These are phyloP conservation scores for Tetrao urogallus DNA, from an alignment of 2,113 vertebrate genomes.

Conservation along the genomic window DNA sequence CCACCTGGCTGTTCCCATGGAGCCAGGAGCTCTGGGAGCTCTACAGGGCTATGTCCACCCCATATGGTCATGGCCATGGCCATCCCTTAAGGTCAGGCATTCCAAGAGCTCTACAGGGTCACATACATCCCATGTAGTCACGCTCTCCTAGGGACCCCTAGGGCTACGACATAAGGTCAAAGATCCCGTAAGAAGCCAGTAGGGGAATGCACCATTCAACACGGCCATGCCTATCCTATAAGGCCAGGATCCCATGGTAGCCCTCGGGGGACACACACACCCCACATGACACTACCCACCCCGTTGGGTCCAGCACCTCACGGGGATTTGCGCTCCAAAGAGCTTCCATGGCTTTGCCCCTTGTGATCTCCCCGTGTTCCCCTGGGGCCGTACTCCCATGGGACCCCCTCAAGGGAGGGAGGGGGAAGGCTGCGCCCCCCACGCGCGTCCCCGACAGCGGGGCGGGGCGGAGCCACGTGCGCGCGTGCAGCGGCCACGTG, in stretches of 20 bases:
- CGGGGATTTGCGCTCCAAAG: too few species aligned
- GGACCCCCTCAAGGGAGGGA: too few species aligned
- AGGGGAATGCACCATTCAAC: too few species aligned
- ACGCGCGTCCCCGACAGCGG: not conserved
- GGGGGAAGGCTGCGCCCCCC: not conserved
- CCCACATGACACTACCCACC: not conserved
- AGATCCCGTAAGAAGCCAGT: too few species aligned
- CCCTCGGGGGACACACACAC: not conserved
- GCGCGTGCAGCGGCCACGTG: not conserved
- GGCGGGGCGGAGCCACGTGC: constrained; percentile 18
- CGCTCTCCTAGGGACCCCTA: not conserved
- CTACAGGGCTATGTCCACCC: not conserved
- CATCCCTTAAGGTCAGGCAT: not conserved
- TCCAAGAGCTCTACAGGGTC: not conserved
- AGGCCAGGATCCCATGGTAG: not conserved
- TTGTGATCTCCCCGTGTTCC: too few species aligned
- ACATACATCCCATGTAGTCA: not conserved
- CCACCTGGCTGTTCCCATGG: not conserved
- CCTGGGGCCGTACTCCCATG: too few species aligned
- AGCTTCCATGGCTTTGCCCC: too few species aligned
- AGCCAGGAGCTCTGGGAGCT: too few species aligned
- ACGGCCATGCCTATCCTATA: not conserved
- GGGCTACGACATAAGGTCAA: not conserved
- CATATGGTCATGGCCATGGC: not conserved
- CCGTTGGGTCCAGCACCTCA: accelerated